These are phyloP conservation scores for Eilema caniola DNA, from an alignment of 2,888 invertebrate species.

Conservation along the genomic window DNA sequence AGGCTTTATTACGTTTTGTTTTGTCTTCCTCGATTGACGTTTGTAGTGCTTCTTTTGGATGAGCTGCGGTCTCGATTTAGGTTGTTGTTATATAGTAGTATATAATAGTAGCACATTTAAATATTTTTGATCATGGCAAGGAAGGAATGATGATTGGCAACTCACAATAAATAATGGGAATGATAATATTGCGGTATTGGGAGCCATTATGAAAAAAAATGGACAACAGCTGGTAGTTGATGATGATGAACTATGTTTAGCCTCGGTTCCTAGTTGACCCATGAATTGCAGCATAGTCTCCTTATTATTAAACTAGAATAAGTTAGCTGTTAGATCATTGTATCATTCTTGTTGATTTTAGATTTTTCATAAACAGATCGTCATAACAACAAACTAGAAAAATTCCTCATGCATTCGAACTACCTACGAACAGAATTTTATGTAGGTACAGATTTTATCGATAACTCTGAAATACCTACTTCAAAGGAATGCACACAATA, in stretches of 20 bases:
- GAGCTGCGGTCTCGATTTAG: constrained; percentile 62
- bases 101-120: constrained; percentile 22
- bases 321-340: no score
- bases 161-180: no score
- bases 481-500: constrained; percentile 1
- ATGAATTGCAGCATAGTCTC: no score
- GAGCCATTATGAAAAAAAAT: no score
- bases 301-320: no score
- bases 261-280: neutral
- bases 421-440: neutral
- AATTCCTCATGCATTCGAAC: neutral
- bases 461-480: neutral
- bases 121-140: constrained; percentile 11
- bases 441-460: neutral
- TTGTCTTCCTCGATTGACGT: constrained; percentile 65
- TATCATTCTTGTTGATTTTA: no score
- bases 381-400: neutral
- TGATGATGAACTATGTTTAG: neutral
- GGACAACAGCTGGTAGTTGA: neutral
- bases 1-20: constrained; percentile 78
- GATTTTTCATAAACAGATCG: neutral
- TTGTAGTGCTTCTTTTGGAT: constrained; percentile 65
- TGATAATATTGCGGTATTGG: no score
- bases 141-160: neutral
- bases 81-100: constrained; percentile 23